Conservation (phyloP, 2,888 invertebrate genomes). For the Druceiella hillmani region DNA sequence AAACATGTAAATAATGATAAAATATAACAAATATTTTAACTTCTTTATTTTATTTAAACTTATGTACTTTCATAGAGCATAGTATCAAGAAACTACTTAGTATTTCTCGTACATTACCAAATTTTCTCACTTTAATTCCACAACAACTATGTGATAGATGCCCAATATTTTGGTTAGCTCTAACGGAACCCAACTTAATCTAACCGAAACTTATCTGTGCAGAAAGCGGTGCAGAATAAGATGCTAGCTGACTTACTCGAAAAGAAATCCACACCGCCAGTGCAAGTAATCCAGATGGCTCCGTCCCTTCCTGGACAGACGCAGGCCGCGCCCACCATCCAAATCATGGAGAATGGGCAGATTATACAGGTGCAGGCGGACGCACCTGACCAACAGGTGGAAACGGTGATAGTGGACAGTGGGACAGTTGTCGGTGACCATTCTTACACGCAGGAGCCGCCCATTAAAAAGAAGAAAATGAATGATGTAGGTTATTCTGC, state of each 20-base stretch:
- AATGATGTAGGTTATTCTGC: slow-evolving; percentile 27
- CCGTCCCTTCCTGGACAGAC: slow-evolving; percentile 35
- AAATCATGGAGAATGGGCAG: slow-evolving; percentile 46
- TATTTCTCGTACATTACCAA: too few species aligned
- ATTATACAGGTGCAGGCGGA: slow-evolving; percentile 45
- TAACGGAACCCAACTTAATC: too few species aligned
- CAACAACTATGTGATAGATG: too few species aligned
- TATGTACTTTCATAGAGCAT: too few species aligned
- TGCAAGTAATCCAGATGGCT: slow-evolving; percentile 46
- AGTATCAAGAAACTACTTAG: too few species aligned
- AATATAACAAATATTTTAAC: too few species aligned
- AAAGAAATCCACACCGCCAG: slow-evolving; percentile 59
- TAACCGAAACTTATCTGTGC: too few species aligned
- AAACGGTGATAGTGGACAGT: slow-evolving; percentile 12
- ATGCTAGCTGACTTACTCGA: slow-evolving; percentile 82
- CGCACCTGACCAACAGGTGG: slow-evolving; percentile 32
- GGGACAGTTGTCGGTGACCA: slow-evolving; percentile 37
- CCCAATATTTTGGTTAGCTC: too few species aligned
- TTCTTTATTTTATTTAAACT: too few species aligned
- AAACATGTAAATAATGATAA: too few species aligned
- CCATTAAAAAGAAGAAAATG: slow-evolving; percentile 38
- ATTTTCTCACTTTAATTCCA: too few species aligned
- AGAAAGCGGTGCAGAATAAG: slow-evolving; percentile 57
- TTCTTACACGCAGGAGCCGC: slow-evolving; percentile 39
- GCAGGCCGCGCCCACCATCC: slow-evolving; percentile 47